These are phyloP conservation scores for Drosophila yooni DNA, from an alignment of 2,888 invertebrate species.

Conservation along the genomic window DNA sequence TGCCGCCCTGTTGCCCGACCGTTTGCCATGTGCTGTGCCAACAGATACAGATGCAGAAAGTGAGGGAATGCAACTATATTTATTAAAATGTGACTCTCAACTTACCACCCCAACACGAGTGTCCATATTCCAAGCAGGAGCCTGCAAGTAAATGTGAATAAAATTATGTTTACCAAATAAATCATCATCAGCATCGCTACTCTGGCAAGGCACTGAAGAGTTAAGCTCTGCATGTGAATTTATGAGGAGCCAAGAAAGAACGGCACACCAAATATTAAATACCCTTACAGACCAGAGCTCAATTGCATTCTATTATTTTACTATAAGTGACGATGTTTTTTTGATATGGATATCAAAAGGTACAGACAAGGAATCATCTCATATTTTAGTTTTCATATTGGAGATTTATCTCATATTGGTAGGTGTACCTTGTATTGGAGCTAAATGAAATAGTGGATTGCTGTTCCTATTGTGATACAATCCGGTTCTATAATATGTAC, in stretches of 20 bases:
- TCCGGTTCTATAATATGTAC: neutral
- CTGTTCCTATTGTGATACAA: neutral
- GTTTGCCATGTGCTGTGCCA: slow-evolving; percentile 76
- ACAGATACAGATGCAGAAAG: slow-evolving; percentile 8
- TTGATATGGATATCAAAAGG: neutral
- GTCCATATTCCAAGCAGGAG: slow-evolving; percentile 84
- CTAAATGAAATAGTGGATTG: neutral
- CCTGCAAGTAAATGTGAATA: slow-evolving; percentile 57
- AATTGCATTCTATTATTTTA: neutral
- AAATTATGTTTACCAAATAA: slow-evolving; percentile 56
- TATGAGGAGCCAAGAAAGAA: slow-evolving; percentile 11
- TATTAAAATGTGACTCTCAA: slow-evolving; percentile 18
- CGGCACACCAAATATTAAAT: neutral
- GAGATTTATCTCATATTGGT: neutral
- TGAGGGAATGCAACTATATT: neutral
- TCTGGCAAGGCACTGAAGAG: slow-evolving; percentile 20
- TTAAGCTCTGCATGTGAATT: slow-evolving; percentile 50
- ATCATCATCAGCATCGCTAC: slow-evolving; percentile 48
- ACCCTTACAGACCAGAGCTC: neutral
- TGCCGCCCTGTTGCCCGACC: slow-evolving; percentile 64
- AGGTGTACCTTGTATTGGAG: neutral
- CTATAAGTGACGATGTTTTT: neutral
- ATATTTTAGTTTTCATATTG: neutral
- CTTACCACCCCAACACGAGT: slow-evolving; percentile 84
- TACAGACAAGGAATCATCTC: neutral